Evolutionary conservation across 2,797 vertebrate species (phyloP).

Genomic region (Dallia pectoralis): DNA sequence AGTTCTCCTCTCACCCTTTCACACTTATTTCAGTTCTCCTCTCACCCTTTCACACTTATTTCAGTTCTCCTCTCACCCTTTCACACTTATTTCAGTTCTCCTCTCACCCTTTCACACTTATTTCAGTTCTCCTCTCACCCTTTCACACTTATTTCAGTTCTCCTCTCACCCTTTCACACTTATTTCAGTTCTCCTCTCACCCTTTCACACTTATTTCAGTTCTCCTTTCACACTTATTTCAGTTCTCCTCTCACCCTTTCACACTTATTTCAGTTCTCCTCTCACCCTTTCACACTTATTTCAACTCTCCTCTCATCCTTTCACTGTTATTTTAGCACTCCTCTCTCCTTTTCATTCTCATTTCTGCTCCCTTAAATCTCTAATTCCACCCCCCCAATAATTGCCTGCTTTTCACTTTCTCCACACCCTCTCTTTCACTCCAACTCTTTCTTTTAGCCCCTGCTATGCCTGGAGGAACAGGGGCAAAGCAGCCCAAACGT

Average conservation of each 20-base stretch:
- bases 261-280: constrained; percentile 19
- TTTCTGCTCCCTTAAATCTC: background rate
- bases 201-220: background rate
- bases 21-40: constrained; percentile 2
- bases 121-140: background rate
- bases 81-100: constrained; percentile 24
- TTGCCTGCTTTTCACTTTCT: background rate
- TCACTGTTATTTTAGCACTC: background rate
- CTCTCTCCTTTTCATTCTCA: background rate
- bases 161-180: background rate
- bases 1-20: no score
- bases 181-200: no score
- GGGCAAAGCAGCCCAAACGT: constrained; percentile 74
- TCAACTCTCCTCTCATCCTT: background rate
- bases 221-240: constrained; percentile 17
- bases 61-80: constrained; percentile 33
- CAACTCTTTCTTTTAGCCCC: constrained; percentile 29
- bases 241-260: constrained; percentile 29
- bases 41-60: constrained; percentile 35
- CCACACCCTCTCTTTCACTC: background rate
- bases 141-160: background rate
- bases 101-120: constrained; percentile 38
- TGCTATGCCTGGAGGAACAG: constrained; percentile 68
- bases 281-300: constrained; percentile 23
- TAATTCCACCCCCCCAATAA: background rate